phyloP scores from a whole-genome alignment of 1,140 invertebrate genomes.

The Panonychus citri region DNA sequence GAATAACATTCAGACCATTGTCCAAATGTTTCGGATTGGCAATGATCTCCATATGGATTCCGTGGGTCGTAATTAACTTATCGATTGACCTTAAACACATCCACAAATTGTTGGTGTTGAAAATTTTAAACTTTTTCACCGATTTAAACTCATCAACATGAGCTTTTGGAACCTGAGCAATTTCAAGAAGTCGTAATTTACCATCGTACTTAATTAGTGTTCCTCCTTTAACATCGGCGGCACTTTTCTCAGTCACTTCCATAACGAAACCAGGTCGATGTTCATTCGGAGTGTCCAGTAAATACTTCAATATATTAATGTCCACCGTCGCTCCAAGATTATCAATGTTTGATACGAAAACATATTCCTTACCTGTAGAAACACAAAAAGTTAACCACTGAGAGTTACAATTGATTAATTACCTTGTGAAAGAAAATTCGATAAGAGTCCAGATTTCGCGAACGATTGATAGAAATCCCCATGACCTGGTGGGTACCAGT shows the following conservation, averaged over 20 bases:
- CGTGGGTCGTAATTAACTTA: slow-evolving; percentile 48
- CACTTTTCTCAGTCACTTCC: slow-evolving; percentile 98
- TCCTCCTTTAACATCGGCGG: slow-evolving; percentile 97
- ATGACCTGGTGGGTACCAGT: slow-evolving; percentile 96
- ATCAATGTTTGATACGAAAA: too few species aligned
- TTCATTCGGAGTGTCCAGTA: slow-evolving; percentile 29
- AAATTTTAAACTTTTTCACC: slow-evolving; percentile 37
- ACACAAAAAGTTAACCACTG: too few species aligned
- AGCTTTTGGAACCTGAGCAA: slow-evolving; percentile 94
- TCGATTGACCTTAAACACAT: slow-evolving; percentile 69
- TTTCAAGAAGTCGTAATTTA: slow-evolving; percentile 84
- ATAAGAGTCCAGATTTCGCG: slow-evolving; percentile 72
- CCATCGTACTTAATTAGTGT: slow-evolving; percentile 91
- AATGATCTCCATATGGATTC: slow-evolving; percentile 89
- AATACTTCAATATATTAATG: slow-evolving; percentile 49
- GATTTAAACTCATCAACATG: slow-evolving; percentile 30
- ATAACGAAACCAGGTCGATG: slow-evolving; percentile 77
- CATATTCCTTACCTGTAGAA: too few species aligned
- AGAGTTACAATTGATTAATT: slow-evolving; percentile 29
- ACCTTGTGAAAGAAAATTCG: slow-evolving; percentile 81
- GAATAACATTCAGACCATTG: slow-evolving; percentile 78
- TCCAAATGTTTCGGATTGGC: slow-evolving; percentile 69
- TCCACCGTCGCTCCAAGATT: slow-evolving; percentile 97
- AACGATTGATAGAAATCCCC: slow-evolving; percentile 97
- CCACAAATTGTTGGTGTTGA: slow-evolving; percentile 99